Percentiles rank a stretch among this genome's conserved stretches.
Conservation (phyloP, 2,797 vertebrate genomes). For the Hafferia zeledoni region DNA sequence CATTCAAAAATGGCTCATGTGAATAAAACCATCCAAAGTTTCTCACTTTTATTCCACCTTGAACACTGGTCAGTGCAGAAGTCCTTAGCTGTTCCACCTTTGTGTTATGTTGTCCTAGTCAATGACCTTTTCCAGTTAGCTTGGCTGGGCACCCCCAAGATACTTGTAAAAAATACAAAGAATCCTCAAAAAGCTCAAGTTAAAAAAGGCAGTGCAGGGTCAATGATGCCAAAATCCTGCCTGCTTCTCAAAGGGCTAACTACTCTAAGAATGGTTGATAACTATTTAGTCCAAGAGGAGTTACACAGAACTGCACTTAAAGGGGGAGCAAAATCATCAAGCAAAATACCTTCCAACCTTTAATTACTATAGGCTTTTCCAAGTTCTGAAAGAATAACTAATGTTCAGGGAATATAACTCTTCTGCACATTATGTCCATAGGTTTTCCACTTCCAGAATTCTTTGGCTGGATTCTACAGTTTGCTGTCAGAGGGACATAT, state of each 20-base stretch:
- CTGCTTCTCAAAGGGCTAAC: not conserved
- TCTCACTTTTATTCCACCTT: not conserved
- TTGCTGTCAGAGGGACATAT: not conserved
- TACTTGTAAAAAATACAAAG: not conserved
- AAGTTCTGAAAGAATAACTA: not conserved
- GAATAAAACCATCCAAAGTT: not conserved
- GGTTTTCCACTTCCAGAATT: not conserved
- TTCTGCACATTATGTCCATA: accelerated
- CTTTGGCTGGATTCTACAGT: not conserved
- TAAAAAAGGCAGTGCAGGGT: not conserved
- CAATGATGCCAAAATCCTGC: not conserved
- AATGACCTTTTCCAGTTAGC: not conserved
- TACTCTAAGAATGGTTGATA: not conserved
- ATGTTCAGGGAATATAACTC: not conserved
- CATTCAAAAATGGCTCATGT: not conserved
- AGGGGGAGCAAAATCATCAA: not conserved
- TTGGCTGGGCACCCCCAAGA: not conserved
- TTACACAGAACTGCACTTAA: not conserved
- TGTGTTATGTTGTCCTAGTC: not conserved
- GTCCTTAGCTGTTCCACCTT: not conserved
- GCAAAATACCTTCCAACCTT: not conserved
- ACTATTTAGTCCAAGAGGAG: not conserved
- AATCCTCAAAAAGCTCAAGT: not conserved
- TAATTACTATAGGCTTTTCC: not conserved
- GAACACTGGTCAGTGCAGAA: not conserved